Conservation (phyloP, 2,797 vertebrate genomes). For the Poeciliopsis infans region DNA sequence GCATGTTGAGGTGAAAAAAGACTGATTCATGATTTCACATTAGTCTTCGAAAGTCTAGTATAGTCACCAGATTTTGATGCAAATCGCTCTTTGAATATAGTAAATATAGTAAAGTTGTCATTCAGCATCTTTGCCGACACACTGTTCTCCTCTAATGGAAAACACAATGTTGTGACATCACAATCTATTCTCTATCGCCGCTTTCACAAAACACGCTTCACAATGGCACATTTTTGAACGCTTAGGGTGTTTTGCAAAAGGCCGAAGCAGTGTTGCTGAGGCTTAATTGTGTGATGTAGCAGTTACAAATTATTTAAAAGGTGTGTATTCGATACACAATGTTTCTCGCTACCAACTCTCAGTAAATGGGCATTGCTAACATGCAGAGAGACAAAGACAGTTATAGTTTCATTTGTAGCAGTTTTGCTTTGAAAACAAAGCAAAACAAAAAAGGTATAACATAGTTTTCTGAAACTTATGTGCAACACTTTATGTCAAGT, state of each 20-base stretch:
- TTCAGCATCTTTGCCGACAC: not conserved
- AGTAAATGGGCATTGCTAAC: not conserved
- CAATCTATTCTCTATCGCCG: not conserved
- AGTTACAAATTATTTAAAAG: not conserved
- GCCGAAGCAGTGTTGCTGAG: not conserved
- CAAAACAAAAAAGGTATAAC: not conserved
- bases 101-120: not conserved
- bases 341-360: not conserved
- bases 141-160: not conserved
- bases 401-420: not conserved
- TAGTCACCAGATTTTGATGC: not conserved
- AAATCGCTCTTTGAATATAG: not conserved
- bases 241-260: not conserved
- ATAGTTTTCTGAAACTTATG: not conserved
- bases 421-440: not conserved
- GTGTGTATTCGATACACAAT: not conserved
- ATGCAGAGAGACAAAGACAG: not conserved
- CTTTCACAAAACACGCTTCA: not conserved
- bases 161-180: not conserved
- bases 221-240: not conserved
- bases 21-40: not conserved
- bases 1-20: not conserved
- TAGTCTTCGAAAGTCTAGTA: not conserved
- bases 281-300: not conserved
- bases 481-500: too few relatives aligned